Evolutionary conservation across 30 jellyfish, hydroid and myxozoan genomes (phyloP), one percentile per base, ranked within the genome.

Genomic region (Turritopsis rubra): DNA sequence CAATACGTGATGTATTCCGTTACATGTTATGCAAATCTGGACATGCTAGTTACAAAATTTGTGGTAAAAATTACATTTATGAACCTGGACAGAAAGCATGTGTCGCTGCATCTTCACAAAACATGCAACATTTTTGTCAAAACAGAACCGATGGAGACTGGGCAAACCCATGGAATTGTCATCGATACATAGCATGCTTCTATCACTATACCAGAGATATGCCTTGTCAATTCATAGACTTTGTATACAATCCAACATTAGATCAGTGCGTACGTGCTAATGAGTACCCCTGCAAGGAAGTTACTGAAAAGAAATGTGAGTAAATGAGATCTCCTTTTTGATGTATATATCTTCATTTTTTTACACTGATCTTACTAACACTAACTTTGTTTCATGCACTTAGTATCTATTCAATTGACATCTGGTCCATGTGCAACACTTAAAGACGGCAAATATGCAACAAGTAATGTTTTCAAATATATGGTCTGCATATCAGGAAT

Each of bases 201-300:
- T 0, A 7, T 68, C 31, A 27, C 30, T n/a, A 27, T n/a, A 68
- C 22, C 28, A 23, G 30, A n/a, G 30, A 68, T 27, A n/a, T 68
- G 28, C 77, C 77, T 81, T 90, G 97, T 75, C 97, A 90, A 77
- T 23, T 23, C 1, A 20, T 79, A 1, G 53, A 66, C 18, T 60
- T 90, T 74, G 94, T 86, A 18, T 90, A 81, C 88, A 72, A 90
- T 79, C 97, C 97, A 29, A 28, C 86, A 72, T 66, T 73, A 28
- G 97, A 75, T 75, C 16, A 18, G 28, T 75, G 83, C 23, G 83
- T 26, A 21, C 41, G 41, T 29, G 18, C 83, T 23, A 75, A 29
- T 30, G 28, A 75, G 66, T 22, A 75, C 17, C 54, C 28, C 18
- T 75, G 83, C 21, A 75, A 30, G 21, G 75, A 75, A 30, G 60